Evolutionary conservation across 2,888 invertebrate species (phyloP).

Genomic region (Cristatella mucedo): DNA sequence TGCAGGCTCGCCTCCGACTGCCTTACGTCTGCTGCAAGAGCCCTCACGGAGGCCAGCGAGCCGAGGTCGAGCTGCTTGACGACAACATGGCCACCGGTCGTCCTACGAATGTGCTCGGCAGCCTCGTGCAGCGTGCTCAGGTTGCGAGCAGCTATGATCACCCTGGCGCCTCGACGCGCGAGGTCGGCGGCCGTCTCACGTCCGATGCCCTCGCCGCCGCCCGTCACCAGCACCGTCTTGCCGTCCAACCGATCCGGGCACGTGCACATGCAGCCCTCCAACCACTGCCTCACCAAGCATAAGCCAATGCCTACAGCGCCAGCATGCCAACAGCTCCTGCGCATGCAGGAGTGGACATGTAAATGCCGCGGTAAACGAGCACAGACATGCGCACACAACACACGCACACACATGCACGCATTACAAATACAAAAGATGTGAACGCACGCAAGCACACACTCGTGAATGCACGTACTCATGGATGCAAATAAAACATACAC

Average conservation of each 20-base stretch:
- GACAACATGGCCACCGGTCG: constrained; percentile 14
- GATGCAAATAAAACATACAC: too few relatives aligned
- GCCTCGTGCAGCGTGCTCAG: constrained; percentile 20
- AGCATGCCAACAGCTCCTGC: too few relatives aligned
- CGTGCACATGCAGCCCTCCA: constrained; percentile 18
- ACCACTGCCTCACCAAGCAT: too few relatives aligned
- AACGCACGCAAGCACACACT: too few relatives aligned
- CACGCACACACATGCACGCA: too few relatives aligned
- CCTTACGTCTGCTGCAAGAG: constrained; percentile 16
- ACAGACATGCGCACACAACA: too few relatives aligned
- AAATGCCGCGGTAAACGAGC: too few relatives aligned
- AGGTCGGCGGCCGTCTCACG: constrained; percentile 27
- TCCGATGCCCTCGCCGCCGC: constrained; percentile 31
- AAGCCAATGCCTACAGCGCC: too few relatives aligned
- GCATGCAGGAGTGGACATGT: too few relatives aligned
- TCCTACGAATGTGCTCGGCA: constrained; percentile 17
- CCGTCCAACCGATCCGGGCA: constrained; percentile 18
- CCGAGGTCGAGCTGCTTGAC: constrained; percentile 17
- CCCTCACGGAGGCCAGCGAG: constrained; percentile 16
- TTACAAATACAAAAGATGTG: too few relatives aligned
- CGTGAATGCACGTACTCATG: too few relatives aligned
- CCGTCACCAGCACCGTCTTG: constrained; percentile 29
- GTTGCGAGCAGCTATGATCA: constrained; percentile 27
- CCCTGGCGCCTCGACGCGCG: constrained; percentile 23
- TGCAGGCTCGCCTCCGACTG: constrained; percentile 22